Evolutionary conservation across 92 coral and sea anemone species (phyloP), one percentile per base, ranked within the genome.

Genomic region (Parazoanthus darwini): DNA sequence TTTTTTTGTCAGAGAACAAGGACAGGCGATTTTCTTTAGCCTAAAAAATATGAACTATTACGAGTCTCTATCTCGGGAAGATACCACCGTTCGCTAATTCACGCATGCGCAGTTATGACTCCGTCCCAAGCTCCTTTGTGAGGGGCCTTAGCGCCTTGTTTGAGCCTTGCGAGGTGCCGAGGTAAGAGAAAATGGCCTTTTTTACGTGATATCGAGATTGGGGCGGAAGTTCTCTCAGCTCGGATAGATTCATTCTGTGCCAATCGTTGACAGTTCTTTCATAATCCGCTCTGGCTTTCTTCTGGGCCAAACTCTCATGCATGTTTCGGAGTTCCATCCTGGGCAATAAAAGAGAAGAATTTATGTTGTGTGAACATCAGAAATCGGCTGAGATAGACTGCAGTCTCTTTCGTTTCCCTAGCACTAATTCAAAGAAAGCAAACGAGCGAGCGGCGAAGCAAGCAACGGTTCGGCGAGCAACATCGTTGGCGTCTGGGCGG

Each of bases 111-210:
- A 51, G 16, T 51, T 71, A 70, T 22, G 87, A 83, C 29, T 83
- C 79, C 43, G 87, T 42, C 14, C 67, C 87, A 71, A 96, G 89
- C 65, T 94, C 91, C 80, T 94, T 91, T 36, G 97, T 93, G 22
- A 97, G 93, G 33, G 99, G 98, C 71, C 83, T 92, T 38, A 97
- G 89, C 14, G 99, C 99, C 70, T 81, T 83, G 79, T 92, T 90
- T 13, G 97, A 93, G 44, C 98, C 99, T 76, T 90, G 96, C 20
- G 99, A 92, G 8, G 99, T 97, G 33, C 98, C 98, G 29, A 97
- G 92, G 67, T 97, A 97, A 20, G 97, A 94, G 90, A 92, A 90
- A 74, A 97, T 97, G 11, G 99, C 93, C 74, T 93, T 92, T 91
- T 93, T 95, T 37, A 94, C 93, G 91, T 95, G 99, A 65, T 92